Conservation (phyloP, 64 coral and sea anemone genomes). For the Dendronephthya gigantea region DNA sequence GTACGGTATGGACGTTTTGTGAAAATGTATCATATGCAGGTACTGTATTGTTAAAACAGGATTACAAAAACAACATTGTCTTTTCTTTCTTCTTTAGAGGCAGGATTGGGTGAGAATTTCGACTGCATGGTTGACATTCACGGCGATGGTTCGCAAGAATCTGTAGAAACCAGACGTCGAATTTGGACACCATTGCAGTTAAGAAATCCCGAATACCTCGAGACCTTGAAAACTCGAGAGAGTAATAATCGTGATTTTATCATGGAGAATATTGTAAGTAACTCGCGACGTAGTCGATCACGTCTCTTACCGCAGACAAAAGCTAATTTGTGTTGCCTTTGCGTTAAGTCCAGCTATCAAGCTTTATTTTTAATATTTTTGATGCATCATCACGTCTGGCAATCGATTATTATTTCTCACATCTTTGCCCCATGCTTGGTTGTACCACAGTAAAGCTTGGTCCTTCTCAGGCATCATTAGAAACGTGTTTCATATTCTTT, state of each 20-base stretch:
- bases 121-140: background rate
- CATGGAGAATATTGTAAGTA: constrained; percentile 86
- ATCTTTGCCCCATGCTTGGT: too few species aligned
- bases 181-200: constrained; percentile 66
- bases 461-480: too few species aligned
- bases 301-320: too few species aligned
- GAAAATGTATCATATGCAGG: too few species aligned
- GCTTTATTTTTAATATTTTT: background rate
- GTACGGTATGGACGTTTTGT: too few species aligned
- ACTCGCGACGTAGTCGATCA: background rate
- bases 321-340: too few species aligned
- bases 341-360: too few species aligned
- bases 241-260: constrained; percentile 46
- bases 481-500: too few species aligned
- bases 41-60: too few species aligned
- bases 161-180: background rate
- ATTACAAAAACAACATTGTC: too few species aligned
- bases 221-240: constrained; percentile 52
- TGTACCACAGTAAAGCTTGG: too few species aligned
- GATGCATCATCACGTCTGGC: background rate
- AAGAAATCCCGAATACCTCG: constrained; percentile 52
- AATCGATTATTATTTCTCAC: too few species aligned
- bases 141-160: background rate
- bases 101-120: background rate
- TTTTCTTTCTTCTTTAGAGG: background rate